Evolutionary conservation across 2,113 vertebrate genomes (phyloP).

Genomic region (Gallinago media): DNA sequence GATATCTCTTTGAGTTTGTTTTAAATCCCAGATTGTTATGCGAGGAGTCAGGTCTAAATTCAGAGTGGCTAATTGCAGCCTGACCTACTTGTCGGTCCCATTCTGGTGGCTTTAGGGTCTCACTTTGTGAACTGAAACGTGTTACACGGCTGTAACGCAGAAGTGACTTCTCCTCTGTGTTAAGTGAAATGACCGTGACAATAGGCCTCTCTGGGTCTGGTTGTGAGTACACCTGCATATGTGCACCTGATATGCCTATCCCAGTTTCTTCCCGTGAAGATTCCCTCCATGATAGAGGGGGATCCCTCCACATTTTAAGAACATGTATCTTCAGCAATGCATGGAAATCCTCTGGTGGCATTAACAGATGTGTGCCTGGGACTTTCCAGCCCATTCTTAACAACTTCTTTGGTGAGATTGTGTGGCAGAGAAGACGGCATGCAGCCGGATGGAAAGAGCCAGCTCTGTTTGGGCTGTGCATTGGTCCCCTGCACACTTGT

Average conservation of each 20-base stretch:
- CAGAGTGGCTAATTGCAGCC: conserved; percentile 6
- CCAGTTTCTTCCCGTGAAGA: not conserved
- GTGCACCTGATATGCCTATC: too few relatives aligned
- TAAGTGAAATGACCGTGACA: not conserved
- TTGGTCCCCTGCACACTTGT: not conserved
- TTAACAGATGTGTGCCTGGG: not conserved
- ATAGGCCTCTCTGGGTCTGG: not conserved
- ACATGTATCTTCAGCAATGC: not conserved
- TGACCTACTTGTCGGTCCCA: not conserved
- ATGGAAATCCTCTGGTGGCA: not conserved
- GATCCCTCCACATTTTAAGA: not conserved
- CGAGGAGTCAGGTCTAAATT: conserved; percentile 30
- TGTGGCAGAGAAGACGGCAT: not conserved
- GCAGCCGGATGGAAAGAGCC: not conserved
- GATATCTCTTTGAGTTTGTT: not conserved
- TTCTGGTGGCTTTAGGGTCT: conserved; percentile 3
- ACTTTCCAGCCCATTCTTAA: not conserved
- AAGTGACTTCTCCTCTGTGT: not conserved
- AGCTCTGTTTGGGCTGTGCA: not conserved
- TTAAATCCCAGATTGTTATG: not conserved
- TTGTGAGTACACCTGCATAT: not conserved
- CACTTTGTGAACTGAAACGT: not conserved
- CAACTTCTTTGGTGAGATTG: not conserved
- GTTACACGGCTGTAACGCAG: not conserved
- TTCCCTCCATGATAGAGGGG: not conserved